Base-by-base conservation (phyloP, 1,140 invertebrate genomes). In the Diabrotica undecimpunctata region DNA sequence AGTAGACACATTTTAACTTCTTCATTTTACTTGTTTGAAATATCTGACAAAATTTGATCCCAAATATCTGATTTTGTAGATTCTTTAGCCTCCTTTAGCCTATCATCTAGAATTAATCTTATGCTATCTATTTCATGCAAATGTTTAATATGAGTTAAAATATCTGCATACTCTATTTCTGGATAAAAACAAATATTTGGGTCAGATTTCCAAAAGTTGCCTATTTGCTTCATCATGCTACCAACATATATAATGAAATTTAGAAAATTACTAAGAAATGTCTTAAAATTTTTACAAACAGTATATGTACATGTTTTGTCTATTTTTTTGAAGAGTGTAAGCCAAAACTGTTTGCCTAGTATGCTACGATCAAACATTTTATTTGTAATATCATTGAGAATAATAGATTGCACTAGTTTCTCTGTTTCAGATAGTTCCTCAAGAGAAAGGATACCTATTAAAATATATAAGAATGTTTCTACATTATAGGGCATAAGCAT, bases 181-280 rank as follows among this genome's bases (percentile, higher is more conserved):
- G 81, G 79, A 65, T 81, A 83, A 71, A 81, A 77, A 65, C 71
- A 80, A 7, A 72, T 52, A 38, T 66, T 62, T n/a, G 63, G 56
- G 68, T 74, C 64, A 50, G 35, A 66, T 66, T 78, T 67, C 83
- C 80, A 80, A 56, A 72, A 63, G 69, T 71, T 10, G 77, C 53
- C 46, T 73, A 72, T 55, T 68, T 81, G 60, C 8, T 72, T 71
- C 56, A 70, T 74, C 81, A 84, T 83, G 66, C 73, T 76, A 35
- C 81, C 81, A 69, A 83, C 81, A 72, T 85, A 83, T 60, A 83
- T 77, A 53, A 87, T 74, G 68, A 81, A 81, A 72, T 83, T 83
- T n/a, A 82, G 69, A 41, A 86, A 78, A 59, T 79, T 74, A 52
- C 76, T 73, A 58, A 81, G 80, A 72, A 88, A 80, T 58, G 79